Percentiles rank a stretch among this genome's conserved stretches.
Conservation (phyloP, 2,113 vertebrate species). For the Chinchilla lanigera region DNA sequence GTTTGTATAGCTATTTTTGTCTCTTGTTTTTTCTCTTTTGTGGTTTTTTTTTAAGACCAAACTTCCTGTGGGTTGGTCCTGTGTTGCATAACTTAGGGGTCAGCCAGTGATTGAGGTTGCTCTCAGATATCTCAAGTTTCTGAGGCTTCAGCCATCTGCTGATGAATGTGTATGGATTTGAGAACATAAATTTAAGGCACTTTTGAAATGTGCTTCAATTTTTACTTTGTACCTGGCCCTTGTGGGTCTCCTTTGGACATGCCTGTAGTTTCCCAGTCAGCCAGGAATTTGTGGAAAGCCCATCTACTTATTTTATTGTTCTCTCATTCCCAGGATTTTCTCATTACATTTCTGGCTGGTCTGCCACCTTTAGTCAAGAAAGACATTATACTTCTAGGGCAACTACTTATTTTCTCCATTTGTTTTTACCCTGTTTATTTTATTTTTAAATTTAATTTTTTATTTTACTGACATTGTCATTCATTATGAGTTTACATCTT, state of each 20-base stretch:
- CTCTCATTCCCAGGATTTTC: neutral
- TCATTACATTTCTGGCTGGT: neutral
- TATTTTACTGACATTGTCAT: neutral
- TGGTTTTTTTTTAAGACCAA: neutral
- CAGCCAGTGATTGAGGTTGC: neutral
- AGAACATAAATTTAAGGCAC: neutral
- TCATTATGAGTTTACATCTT: neutral
- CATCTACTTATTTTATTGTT: neutral
- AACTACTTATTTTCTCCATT: neutral
- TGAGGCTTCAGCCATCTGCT: neutral
- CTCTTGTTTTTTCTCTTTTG: neutral
- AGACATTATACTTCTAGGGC: neutral
- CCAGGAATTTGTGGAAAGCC: neutral
- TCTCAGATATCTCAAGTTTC: neutral
- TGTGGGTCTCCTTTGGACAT: neutral
- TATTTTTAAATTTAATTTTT: neutral
- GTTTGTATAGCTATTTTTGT: neutral
- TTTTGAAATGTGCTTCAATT: neutral
- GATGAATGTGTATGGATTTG: neutral
- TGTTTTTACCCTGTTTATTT: neutral
- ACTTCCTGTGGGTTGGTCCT: neutral
- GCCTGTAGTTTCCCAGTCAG: neutral
- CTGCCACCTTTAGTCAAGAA: neutral
- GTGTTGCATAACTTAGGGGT: neutral
- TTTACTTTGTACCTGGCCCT: neutral